Percentiles rank a stretch among this genome's conserved stretches.
Conservation (phyloP, 2,888 invertebrate genomes). For the Sussaba pulchella region DNA sequence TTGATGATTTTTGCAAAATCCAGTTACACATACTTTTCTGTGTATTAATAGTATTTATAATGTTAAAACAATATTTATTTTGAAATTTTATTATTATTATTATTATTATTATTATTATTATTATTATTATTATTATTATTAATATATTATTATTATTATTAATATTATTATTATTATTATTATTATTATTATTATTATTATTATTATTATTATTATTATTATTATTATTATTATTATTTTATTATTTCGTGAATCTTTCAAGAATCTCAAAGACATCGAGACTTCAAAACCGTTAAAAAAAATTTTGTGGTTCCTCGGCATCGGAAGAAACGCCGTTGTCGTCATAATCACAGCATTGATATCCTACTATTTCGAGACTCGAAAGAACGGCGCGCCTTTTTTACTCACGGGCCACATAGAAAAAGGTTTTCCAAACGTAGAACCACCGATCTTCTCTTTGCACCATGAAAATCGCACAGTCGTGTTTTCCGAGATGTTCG, state of each 20-base stretch:
- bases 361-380: constrained; percentile 86
- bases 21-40: no score
- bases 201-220: no score
- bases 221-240: neutral
- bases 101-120: no score
- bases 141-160: no score
- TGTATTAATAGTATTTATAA: no score
- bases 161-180: no score
- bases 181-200: no score
- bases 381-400: constrained; percentile 84
- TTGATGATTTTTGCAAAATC: no score
- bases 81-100: no score
- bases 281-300: constrained; percentile 83
- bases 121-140: no score
- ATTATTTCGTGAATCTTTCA: constrained; percentile 68
- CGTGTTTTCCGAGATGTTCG: constrained; percentile 86
- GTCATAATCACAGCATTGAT: constrained; percentile 87
- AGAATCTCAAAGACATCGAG: constrained; percentile 87
- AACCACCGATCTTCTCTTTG: constrained; percentile 86
- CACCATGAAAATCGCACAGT: constrained; percentile 85
- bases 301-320: constrained; percentile 88
- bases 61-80: no score
- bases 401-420: constrained; percentile 87
- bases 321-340: constrained; percentile 89
- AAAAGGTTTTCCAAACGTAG: constrained; percentile 87